These are phyloP conservation scores for Hemibagrus guttatus DNA, from an alignment of 2,797 vertebrate genomes.

Conservation along the genomic window DNA sequence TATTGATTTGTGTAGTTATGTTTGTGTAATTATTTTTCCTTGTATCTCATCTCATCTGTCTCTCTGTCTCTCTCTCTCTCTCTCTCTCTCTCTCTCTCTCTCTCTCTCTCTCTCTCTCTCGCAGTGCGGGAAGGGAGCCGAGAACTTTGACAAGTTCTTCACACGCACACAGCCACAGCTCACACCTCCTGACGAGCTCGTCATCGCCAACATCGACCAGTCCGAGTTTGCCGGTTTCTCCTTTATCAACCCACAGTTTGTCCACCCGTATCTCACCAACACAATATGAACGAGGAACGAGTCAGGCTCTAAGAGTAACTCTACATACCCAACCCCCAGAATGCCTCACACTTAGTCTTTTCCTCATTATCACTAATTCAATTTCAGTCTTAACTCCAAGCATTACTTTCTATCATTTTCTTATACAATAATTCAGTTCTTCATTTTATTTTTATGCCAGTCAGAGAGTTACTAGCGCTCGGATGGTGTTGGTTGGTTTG, in stretches of 20 bases:
- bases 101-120: too few relatives aligned
- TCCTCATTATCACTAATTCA: constrained; percentile 11
- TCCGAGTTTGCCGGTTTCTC: constrained; percentile 96
- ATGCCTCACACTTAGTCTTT: constrained; percentile 10
- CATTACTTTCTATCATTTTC: not conserved
- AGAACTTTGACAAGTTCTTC: constrained; percentile 99
- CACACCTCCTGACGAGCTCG: constrained; percentile 94
- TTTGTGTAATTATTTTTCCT: not conserved
- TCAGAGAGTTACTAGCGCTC: constrained; percentile 30
- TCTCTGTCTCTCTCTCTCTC: constrained; percentile 15
- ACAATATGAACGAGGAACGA: constrained; percentile 73
- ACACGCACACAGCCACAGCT: constrained; percentile 93
- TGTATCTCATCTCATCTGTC: not conserved
- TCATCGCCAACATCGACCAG: constrained; percentile 98
- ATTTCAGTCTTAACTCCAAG: constrained; percentile 18
- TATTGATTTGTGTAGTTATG: not conserved
- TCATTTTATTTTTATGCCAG: constrained; percentile 37
- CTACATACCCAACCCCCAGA: constrained; percentile 11
- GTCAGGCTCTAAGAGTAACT: constrained; percentile 24
- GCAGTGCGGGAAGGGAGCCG: constrained; percentile 94
- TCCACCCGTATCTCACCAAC: constrained; percentile 77
- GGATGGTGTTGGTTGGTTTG: constrained; percentile 4
- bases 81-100: constrained; percentile 32
- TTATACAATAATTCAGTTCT: not conserved
- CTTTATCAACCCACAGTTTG: constrained; percentile 90